Percentiles rank a stretch among this genome's conserved stretches.
Conservation (phyloP, 2,113 vertebrate genomes). For the Charina bottae region DNA sequence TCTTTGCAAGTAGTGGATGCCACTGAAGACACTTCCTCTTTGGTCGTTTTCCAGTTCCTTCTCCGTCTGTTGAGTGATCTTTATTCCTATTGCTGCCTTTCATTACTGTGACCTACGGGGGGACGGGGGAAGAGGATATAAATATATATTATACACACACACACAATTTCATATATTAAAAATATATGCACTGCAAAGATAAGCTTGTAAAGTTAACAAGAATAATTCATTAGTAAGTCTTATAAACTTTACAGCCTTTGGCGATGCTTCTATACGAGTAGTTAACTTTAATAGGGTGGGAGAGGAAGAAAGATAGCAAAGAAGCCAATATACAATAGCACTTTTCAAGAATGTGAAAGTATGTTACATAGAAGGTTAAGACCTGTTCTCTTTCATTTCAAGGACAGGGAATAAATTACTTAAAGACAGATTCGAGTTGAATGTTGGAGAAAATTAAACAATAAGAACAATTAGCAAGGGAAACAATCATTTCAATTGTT, state of each 20-base stretch:
- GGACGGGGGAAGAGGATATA: too few species aligned
- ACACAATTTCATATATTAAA: not conserved
- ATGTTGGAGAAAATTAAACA: not conserved
- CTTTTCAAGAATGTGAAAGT: not conserved
- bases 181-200: not conserved
- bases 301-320: not conserved
- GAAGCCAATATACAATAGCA: not conserved
- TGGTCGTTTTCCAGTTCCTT: conserved; percentile 89
- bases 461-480: not conserved
- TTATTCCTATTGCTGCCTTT: conserved; percentile 94
- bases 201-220: not conserved
- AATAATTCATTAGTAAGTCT: not conserved
- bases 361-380: not conserved
- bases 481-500: not conserved
- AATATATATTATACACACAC: too few species aligned
- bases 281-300: not conserved
- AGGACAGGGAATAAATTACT: not conserved
- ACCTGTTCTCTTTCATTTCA: not conserved
- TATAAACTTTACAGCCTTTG: not conserved
- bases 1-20: conserved; percentile 97
- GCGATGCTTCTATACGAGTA: not conserved
- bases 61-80: conserved; percentile 88
- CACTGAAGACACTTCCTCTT: conserved; percentile 98
- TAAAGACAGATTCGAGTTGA: not conserved
- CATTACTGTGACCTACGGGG: conserved; percentile 83